Percentiles rank a stretch among this genome's conserved stretches.
phyloP scores from a whole-genome alignment of 2,888 invertebrate species.

The Ichneumoninae sp. region DNA sequence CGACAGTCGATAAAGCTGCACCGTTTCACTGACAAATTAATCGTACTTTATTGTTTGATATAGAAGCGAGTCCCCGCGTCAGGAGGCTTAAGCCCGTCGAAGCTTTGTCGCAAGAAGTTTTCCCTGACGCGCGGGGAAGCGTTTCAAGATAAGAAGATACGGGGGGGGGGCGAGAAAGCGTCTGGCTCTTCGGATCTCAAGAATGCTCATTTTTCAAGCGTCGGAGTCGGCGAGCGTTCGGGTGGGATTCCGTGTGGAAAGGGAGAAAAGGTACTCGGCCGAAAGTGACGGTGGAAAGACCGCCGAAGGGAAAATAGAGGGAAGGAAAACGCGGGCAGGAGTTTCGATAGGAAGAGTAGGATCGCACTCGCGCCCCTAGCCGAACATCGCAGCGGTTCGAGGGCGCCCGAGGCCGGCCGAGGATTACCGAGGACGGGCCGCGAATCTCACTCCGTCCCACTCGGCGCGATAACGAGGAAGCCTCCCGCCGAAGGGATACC shows the following conservation, averaged over 20 bases:
- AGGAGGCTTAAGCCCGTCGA: neutral
- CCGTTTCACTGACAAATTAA: neutral
- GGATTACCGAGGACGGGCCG: conserved; percentile 51
- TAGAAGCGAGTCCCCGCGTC: neutral
- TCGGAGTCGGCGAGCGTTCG: neutral
- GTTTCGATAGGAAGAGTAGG: neutral
- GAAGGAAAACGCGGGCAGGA: neutral
- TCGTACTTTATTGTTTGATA: neutral
- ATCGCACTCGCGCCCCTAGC: neutral
- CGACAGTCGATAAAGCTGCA: neutral
- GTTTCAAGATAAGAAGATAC: conserved; percentile 3
- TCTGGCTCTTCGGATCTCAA: conserved; percentile 10
- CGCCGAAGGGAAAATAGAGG: neutral
- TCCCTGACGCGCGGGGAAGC: conserved; percentile 6
- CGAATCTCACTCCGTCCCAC: conserved; percentile 38
- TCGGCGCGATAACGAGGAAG: conserved; percentile 42
- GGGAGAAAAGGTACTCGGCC: neutral
- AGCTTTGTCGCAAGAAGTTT: conserved; percentile 13
- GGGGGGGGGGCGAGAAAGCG: neutral
- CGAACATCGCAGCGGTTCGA: conserved; percentile 16
- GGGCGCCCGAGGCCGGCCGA: conserved; percentile 52
- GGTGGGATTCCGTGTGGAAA: neutral
- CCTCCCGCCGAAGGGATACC: conserved; percentile 28
- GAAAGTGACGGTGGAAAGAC: neutral
- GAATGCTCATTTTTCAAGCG: conserved; percentile 49